Percentiles rank a stretch among this genome's conserved stretches.
phyloP scores from a whole-genome alignment of 1,140 invertebrate species.

The Listronotus bonariensis region DNA sequence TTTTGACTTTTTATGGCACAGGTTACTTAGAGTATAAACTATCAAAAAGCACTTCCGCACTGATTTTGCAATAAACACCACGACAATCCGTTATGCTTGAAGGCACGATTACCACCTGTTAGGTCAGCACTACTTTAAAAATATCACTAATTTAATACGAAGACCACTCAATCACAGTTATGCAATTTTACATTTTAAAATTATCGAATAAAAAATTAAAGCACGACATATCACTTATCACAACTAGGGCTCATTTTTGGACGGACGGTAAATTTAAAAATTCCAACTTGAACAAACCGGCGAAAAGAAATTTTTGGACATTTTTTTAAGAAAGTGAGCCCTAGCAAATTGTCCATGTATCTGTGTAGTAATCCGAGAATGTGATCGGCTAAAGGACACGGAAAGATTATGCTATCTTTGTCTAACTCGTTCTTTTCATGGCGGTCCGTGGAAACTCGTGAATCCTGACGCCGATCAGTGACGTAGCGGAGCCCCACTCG shows the following conservation, averaged over 20 bases:
- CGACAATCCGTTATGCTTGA: neutral
- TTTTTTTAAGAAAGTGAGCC: constrained; percentile 52
- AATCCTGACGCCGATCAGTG: constrained; percentile 34
- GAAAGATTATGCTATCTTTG: constrained; percentile 33
- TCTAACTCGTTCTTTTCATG: constrained; percentile 30
- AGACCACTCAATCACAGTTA: constrained; percentile 16
- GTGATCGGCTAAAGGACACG: constrained; percentile 33
- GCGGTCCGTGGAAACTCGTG: constrained; percentile 6
- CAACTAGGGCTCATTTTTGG: constrained; percentile 29
- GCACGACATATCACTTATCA: neutral
- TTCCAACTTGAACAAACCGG: constrained; percentile 2
- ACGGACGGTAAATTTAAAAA: constrained; percentile 2
- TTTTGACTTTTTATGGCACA: neutral
- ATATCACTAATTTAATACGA: constrained; percentile 4
- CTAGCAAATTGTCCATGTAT: constrained; percentile 53
- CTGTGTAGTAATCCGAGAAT: constrained; percentile 52
- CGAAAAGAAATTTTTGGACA: constrained; percentile 43
- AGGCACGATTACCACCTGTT: constrained; percentile 21
- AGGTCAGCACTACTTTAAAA: neutral
- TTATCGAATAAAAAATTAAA: constrained; percentile 4
- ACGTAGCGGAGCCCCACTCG: constrained; percentile 50
- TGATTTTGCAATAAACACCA: neutral
- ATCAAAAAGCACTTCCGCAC: constrained; percentile 21
- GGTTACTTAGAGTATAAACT: neutral
- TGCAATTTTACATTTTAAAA: constrained; percentile 12